Base-by-base conservation (phyloP, 2,888 invertebrate genomes). In the Cephus nigrinus region DNA sequence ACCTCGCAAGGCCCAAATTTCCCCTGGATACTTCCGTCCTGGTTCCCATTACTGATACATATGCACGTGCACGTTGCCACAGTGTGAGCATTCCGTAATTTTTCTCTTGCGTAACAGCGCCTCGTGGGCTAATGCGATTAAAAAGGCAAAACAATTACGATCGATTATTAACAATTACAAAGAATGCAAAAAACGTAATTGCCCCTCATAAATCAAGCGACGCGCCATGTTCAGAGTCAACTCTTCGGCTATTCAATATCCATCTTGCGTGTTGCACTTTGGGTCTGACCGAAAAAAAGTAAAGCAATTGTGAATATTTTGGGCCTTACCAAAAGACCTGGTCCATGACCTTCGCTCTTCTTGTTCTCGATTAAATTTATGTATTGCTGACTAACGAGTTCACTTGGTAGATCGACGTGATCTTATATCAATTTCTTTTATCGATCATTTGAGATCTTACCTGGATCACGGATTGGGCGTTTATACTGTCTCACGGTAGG, bases 131-230 rank as follows among this genome's bases (percentile, higher is more conserved):
- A 88, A 89, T 87, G 88, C 88, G 88, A 88, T 89, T 87, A 88
- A 90, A 89, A 89, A 89, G 86, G 85, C 88, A 88, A 86, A 87
- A 87, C 86, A 88, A 89, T 89, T 89, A 88, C 87, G 87, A 87
- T 89, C 89, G 89, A 90, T 90, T 90, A 90, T 90, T 87, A 88
- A 88, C 89, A 88, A 90, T 90, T 90, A 90, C 89, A 85, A 86
- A 86, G 86, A 82, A 85, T 81, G 85, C 84, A 88, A 90, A 89
- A 89, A 90, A 81, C 82, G 83, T 90, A 90, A 90, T 90, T 89
- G 89, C 85, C 86, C 80, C 82, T 84, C 87, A 90, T 90, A 88
- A 89, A 90, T 90, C 90, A 90, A 88, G 83, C 79, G 80, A 81
- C 79, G 71, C 15, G 31, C 12, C 71, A 15, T 31, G 71, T 71